Percentiles rank a stretch among this genome's conserved stretches.
These are phyloP conservation scores for Drosophila bocqueti DNA, from an alignment of 1,140 invertebrate species.

Conservation along the genomic window DNA sequence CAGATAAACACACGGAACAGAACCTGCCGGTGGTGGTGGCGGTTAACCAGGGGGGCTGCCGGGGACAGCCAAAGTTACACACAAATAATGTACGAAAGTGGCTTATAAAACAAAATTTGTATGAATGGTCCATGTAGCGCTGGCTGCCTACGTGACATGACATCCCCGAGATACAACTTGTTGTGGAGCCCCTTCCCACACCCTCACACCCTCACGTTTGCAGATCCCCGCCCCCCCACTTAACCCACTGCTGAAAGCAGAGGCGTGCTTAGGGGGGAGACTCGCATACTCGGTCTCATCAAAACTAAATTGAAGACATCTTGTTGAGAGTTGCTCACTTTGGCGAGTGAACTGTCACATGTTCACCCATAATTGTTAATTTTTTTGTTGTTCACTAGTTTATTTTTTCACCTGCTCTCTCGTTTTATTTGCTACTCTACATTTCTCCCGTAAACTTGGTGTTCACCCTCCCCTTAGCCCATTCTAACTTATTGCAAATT, in stretches of 20 bases:
- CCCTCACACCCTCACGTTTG: background rate
- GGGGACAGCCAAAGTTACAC: slow-evolving; percentile 67
- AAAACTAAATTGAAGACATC: background rate
- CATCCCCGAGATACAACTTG: slow-evolving; percentile 76
- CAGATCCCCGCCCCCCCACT: background rate
- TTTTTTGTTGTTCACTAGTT: background rate
- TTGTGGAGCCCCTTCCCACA: slow-evolving; percentile 40
- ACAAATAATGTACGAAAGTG: slow-evolving; percentile 81
- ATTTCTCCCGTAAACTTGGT: too few species aligned
- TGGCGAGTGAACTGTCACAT: background rate
- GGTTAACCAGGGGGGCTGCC: background rate
- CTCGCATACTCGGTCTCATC: too few species aligned
- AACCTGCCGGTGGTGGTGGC: slow-evolving; percentile 5
- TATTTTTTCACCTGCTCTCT: background rate
- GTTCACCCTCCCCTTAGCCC: too few species aligned
- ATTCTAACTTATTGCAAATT: too few species aligned
- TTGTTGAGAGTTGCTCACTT: background rate
- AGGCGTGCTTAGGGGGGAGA: background rate
- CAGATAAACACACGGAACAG: slow-evolving; percentile 37
- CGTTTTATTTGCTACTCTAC: background rate
- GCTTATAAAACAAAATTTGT: slow-evolving; percentile 84
- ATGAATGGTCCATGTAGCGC: slow-evolving; percentile 81
- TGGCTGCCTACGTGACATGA: slow-evolving; percentile 77
- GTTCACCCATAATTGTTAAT: background rate
- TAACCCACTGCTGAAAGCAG: background rate